Percentiles rank a stretch among this genome's conserved stretches.
These are phyloP conservation scores for Dicycla oo DNA, from an alignment of 2,888 invertebrate species.

Conservation along the genomic window DNA sequence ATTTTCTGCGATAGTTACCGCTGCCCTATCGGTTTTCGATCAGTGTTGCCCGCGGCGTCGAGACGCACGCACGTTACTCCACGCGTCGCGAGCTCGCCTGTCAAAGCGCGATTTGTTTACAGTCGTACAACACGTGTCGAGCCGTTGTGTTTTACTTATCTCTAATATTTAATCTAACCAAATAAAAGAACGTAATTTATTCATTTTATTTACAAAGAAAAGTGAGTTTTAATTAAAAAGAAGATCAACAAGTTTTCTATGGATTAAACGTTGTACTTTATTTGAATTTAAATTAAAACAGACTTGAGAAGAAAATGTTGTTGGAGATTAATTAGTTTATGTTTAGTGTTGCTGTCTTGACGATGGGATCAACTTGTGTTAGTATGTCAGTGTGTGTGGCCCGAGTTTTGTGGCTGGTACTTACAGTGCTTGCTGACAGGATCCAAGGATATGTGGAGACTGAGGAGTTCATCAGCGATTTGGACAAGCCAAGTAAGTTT, in stretches of 20 bases:
- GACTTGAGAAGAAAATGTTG: conserved; percentile 46
- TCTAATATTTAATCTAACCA: conserved; percentile 43
- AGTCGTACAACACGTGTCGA: conserved; percentile 73
- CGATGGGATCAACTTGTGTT: conserved; percentile 58
- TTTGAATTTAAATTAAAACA: conserved; percentile 55
- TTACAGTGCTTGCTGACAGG: conserved; percentile 78
- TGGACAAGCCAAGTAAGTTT: conserved; percentile 90
- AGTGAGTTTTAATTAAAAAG: conserved; percentile 59
- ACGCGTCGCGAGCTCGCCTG: conserved; percentile 64
- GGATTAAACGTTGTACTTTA: conserved; percentile 49
- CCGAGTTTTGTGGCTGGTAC: conserved; percentile 66
- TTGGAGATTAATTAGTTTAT: conserved; percentile 47
- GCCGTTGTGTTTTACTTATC: conserved; percentile 57
- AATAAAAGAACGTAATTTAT: conserved; percentile 21
- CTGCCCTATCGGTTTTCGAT: conserved; percentile 81
- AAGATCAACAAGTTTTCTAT: conserved; percentile 56
- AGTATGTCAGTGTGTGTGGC: conserved; percentile 58
- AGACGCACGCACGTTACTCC: conserved; percentile 77
- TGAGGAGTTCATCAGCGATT: conserved; percentile 89
- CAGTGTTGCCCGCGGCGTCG: conserved; percentile 80
- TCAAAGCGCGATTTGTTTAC: conserved; percentile 77
- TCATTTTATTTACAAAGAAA: conserved; percentile 25
- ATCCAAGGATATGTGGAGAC: conserved; percentile 87
- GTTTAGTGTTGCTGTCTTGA: conserved; percentile 45
- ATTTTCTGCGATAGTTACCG: conserved; percentile 69